These are phyloP conservation scores for Garra rufa DNA, from an alignment of 2,113 vertebrate genomes.

Conservation along the genomic window DNA sequence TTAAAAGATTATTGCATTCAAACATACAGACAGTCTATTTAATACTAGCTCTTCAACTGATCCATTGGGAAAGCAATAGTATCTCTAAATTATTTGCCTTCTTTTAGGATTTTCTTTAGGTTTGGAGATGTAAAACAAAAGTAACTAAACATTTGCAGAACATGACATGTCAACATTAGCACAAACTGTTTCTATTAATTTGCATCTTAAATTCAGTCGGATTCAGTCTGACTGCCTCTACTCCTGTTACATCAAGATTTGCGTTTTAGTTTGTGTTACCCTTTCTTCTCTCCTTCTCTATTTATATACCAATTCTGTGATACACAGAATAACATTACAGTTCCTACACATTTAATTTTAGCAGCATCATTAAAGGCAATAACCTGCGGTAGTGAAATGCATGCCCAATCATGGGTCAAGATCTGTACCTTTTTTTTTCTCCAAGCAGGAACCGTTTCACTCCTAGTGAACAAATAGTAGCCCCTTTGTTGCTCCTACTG, in stretches of 20 bases:
- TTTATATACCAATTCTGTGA: background rate
- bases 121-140: background rate
- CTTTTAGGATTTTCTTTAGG: background rate
- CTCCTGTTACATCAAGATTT: background rate
- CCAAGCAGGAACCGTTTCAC: background rate
- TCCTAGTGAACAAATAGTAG: conserved; percentile 7
- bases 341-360: background rate
- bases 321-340: background rate
- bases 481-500: conserved; percentile 1
- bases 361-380: background rate
- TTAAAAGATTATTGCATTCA: background rate
- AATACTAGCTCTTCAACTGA: background rate
- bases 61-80: background rate
- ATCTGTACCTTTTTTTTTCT: background rate
- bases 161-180: no score
- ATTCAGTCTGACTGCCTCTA: background rate
- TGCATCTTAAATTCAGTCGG: background rate
- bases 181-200: no score
- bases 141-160: background rate
- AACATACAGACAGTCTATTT: background rate
- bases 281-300: no score
- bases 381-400: background rate
- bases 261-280: background rate
- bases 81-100: background rate
- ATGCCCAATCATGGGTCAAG: background rate